Base-by-base conservation (phyloP, 2,797 vertebrate species). In the Ceryle rudis region DNA sequence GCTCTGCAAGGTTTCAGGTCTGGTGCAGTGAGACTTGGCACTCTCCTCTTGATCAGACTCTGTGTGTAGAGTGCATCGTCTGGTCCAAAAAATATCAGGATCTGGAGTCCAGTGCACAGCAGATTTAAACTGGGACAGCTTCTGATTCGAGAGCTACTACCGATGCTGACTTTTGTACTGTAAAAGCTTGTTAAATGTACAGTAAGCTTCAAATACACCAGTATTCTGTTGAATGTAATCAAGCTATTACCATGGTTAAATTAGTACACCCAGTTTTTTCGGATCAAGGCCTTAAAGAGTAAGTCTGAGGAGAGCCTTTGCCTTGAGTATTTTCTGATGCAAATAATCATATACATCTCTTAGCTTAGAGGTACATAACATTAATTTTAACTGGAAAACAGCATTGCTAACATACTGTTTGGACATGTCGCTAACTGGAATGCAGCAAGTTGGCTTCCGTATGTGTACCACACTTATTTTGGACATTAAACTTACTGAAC, bases 171-270 rank as follows among this genome's bases (percentile, higher is more conserved):
- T 87, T 92, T 23, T 69, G 46, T 86, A 26, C 49, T 79, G 61
- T 65, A 88, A 93, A 84, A 90, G 51, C 69, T 90, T 81, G 65
- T 90, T 93, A 94, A 93, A 86, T 65, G 81, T 72, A 69, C 73
- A 78, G 73, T 80, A 58, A 89, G 54, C 86, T 95, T 95, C 94
- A 94, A 93, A 90, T 69, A 33, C 41, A 2, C 55, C 0, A 6
- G n/a, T 79, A 28, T 91, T 95, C 52, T 82, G 84, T 57, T 86
- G 91, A 39, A 54, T 60, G 77, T 78, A 95, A 96, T 95, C 92
- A 70, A 54, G 35, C 51, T 79, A 88, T 90, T 95, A 88, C 85
- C 72, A 37, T 79, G 74, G 87, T 79, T 93, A 95, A 92, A 94
- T 96, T 91, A 95, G 89, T 83, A 60, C 69, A 83, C 90, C 89